Percentiles rank a stretch among this genome's conserved stretches.
Evolutionary conservation across 2,113 vertebrate species (phyloP).

Genomic region (Cynoglossus semilaevis): DNA sequence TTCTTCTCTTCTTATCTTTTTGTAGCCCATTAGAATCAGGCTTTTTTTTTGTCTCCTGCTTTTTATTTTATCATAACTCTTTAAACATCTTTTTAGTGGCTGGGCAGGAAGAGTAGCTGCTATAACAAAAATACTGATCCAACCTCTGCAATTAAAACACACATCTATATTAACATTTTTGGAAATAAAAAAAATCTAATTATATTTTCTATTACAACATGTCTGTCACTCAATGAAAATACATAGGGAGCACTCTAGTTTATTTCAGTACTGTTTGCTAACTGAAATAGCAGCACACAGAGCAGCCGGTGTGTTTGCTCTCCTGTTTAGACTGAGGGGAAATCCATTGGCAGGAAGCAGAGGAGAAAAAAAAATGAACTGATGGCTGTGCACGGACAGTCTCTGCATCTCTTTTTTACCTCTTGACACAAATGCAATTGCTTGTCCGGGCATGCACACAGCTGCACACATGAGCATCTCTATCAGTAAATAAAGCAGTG

Average conservation of each 20-base stretch:
- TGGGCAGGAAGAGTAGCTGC: constrained; percentile 35
- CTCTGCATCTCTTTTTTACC: constrained; percentile 37
- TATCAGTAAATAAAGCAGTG: constrained; percentile 59
- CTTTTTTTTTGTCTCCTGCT: constrained; percentile 8
- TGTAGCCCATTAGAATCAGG: constrained; percentile 34
- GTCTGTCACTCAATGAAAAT: constrained; percentile 8
- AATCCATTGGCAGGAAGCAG: constrained; percentile 38
- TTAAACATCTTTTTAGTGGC: constrained; percentile 59
- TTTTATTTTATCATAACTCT: constrained; percentile 52
- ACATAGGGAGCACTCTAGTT: constrained; percentile 19
- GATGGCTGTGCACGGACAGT: constrained; percentile 19
- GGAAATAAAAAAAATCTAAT: too few relatives aligned
- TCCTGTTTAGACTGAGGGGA: constrained; percentile 38
- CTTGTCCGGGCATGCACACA: constrained; percentile 32
- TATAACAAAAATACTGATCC: constrained; percentile 55
- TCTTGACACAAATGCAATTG: constrained; percentile 51
- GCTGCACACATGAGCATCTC: constrained; percentile 18
- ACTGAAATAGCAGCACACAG: constrained; percentile 14
- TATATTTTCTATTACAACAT: background rate
- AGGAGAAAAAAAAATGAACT: constrained; percentile 12
- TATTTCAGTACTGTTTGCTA: constrained; percentile 18
- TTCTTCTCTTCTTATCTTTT: constrained; percentile 14
- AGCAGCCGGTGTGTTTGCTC: constrained; percentile 28
- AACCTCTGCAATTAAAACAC: constrained; percentile 29
- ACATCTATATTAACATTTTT: too few relatives aligned